Evolutionary conservation across 2,113 vertebrate species (phyloP).

Genomic region (Mionectes macconnelli): DNA sequence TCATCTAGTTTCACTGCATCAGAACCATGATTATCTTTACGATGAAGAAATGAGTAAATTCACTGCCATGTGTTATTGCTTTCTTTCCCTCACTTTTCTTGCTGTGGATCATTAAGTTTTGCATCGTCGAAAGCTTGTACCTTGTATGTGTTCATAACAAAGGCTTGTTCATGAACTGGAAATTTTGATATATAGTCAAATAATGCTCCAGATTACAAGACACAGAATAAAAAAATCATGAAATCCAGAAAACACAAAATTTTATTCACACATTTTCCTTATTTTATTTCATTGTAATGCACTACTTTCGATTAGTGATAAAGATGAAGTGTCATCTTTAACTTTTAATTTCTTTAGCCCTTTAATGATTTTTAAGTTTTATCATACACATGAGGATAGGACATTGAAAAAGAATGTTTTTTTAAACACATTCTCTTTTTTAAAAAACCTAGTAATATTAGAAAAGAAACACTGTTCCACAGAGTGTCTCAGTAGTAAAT

Average conservation of each 20-base stretch:
- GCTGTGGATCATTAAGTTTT: slow-evolving; percentile 2
- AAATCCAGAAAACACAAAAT: neutral
- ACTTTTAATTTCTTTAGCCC: slow-evolving; percentile 13
- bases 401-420: neutral
- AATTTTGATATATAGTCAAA: neutral
- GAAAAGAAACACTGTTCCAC: neutral
- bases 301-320: neutral
- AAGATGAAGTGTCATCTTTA: slow-evolving; percentile 7
- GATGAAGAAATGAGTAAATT: neutral
- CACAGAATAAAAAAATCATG: neutral
- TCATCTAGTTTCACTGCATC: neutral
- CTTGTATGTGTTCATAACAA: neutral
- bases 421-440: neutral
- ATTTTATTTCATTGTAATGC: neutral
- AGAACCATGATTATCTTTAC: neutral
- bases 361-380: neutral
- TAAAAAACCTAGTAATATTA: neutral
- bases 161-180: neutral
- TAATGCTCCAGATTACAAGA: neutral
- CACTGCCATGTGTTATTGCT: neutral
- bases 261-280: neutral
- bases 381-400: neutral
- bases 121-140: neutral
- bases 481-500: neutral
- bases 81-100: neutral